A percentile compares a stretch with the other conserved stretches of the same genome.
These are phyloP conservation scores for Ariopsis seemanni DNA, from an alignment of 2,113 vertebrate genomes.

Conservation along the genomic window DNA sequence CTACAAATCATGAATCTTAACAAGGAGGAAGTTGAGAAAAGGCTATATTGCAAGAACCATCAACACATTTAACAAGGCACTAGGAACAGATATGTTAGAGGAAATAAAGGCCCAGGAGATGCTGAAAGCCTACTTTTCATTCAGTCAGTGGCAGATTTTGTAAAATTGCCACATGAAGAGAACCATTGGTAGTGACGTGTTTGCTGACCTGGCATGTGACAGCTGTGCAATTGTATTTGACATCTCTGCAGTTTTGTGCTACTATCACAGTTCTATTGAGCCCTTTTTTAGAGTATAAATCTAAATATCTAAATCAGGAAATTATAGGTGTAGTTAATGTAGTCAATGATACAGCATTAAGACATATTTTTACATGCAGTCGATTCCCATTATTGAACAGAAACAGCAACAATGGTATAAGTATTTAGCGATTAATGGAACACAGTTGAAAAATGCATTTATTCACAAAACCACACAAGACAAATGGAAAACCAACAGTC, in stretches of 20 bases:
- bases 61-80: slow-evolving; percentile 17
- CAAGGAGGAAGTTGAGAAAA: slow-evolving; percentile 45
- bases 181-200: not conserved
- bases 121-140: slow-evolving; percentile 50
- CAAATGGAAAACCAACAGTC: not conserved
- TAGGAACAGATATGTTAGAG: slow-evolving; percentile 29
- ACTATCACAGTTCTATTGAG: not conserved
- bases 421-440: not conserved
- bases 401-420: not conserved
- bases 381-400: not conserved
- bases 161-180: not conserved
- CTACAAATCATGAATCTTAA: slow-evolving; percentile 47
- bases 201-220: not conserved
- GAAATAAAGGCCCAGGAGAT: slow-evolving; percentile 33
- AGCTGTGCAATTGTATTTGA: not conserved
- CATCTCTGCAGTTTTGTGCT: not conserved
- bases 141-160: slow-evolving; percentile 14
- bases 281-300: not conserved
- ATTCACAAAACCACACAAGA: not conserved
- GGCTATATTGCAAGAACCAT: slow-evolving; percentile 54
- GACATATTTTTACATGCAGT: not conserved
- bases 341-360: not conserved
- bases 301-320: not conserved
- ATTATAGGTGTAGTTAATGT: not conserved
- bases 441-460: not conserved